These are phyloP conservation scores for Nephrocerus scutellatus DNA, from an alignment of 2,888 invertebrate species.

Conservation along the genomic window DNA sequence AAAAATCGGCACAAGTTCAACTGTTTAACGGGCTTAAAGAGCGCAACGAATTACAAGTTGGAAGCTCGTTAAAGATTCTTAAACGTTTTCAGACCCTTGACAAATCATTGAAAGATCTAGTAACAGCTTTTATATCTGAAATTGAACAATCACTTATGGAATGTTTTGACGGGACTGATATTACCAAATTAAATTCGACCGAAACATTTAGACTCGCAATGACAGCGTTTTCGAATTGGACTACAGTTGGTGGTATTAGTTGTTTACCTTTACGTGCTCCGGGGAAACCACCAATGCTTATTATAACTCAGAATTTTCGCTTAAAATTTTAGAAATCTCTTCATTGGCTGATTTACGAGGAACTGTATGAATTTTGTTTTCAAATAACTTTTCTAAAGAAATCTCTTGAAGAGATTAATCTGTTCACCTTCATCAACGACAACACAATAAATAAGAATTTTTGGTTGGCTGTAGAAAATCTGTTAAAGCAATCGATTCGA, in stretches of 20 bases:
- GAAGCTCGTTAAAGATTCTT: constrained; percentile 59
- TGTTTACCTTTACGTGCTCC: constrained; percentile 37
- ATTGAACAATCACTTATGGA: constrained; percentile 45
- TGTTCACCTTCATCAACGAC: constrained; percentile 31
- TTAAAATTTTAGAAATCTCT: constrained; percentile 78
- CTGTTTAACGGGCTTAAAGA: constrained; percentile 71
- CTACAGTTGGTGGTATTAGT: constrained; percentile 37
- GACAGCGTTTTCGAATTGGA: too few relatives aligned
- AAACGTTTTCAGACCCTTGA: constrained; percentile 32
- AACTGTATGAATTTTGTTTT: constrained; percentile 63
- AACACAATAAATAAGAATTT: constrained; percentile 49
- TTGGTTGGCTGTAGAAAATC: constrained; percentile 50
- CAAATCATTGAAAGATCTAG: constrained; percentile 41
- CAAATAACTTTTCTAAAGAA: constrained; percentile 51
- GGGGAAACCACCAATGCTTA: constrained; percentile 53
- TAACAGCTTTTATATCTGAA: constrained; percentile 43
- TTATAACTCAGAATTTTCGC: constrained; percentile 51
- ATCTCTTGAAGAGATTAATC: constrained; percentile 38
- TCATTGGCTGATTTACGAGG: constrained; percentile 75
- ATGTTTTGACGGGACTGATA: constrained; percentile 46
- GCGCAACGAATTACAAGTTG: constrained; percentile 61
- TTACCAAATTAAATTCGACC: constrained; percentile 50
- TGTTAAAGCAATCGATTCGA: constrained; percentile 44
- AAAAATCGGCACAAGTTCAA: constrained; percentile 73
- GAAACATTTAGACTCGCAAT: constrained; percentile 39